Conservation (phyloP, 2,113 vertebrate species). For the Copsychus sechellarum region DNA sequence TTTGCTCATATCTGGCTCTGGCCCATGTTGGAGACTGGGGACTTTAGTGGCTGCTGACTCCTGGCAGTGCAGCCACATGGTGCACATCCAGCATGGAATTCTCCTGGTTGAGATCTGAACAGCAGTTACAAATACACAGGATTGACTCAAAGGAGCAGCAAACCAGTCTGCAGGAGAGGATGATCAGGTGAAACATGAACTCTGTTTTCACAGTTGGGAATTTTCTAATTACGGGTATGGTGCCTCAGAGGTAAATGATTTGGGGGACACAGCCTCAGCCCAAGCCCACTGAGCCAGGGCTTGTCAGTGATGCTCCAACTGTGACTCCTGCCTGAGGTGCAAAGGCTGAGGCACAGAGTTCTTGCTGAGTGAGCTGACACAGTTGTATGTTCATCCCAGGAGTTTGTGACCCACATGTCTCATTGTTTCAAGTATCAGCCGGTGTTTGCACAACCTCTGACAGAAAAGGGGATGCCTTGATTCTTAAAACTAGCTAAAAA, state of each 20-base stretch:
- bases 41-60: slow-evolving; percentile 6
- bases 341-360: accelerated
- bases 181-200: not conserved
- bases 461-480: not conserved
- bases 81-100: not conserved
- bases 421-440: not conserved
- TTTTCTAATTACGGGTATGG: not conserved
- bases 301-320: not conserved
- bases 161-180: not conserved
- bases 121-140: not conserved
- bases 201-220: accelerated
- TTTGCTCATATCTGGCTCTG: slow-evolving; percentile 33
- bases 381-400: accelerated
- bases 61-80: not conserved
- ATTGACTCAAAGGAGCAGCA: not conserved
- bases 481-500: not conserved
- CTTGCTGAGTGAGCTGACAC: not conserved
- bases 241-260: not conserved
- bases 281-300: not conserved
- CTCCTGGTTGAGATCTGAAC: not conserved
- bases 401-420: not conserved
- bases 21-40: not conserved
- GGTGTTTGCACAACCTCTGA: not conserved
- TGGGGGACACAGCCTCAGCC: not conserved
- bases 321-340: not conserved